Evolutionary conservation across 1,140 invertebrate genomes (phyloP), one percentile per base, ranked within the genome.

Genomic region (Drosophila athabasca): DNA sequence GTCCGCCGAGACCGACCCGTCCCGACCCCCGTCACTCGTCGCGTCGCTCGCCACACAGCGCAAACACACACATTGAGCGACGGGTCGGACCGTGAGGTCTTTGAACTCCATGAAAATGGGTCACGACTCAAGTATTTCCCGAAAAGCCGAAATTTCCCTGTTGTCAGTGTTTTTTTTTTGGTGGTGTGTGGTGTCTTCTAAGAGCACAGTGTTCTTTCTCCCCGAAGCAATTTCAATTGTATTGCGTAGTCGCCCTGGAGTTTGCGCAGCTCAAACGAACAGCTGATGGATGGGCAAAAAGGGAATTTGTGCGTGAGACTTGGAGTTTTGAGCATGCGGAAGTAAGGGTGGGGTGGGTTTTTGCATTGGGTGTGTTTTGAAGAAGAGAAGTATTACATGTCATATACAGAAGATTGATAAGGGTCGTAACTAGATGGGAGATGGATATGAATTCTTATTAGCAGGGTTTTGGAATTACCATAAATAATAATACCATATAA

Each of bases 51-150:
- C 31, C 9, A n/a, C 17, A 13, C 17, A 13, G n/a, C 44, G 55
- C 24, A 35, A 39, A 26, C 59, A 29, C 29, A 9, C 59, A 29
- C 29, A 9, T 41, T 50, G 45, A 24, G 45, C 46, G 45, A 17
- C 52, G 31, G 31, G 29, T 22, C 53, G 53, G 17, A 17, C 59
- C 9, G 13, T 43, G 54, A 77, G 81, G 81, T 85, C 81, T 85
- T 85, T 85, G 81, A 85, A 85, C 81, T 87, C 75, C 67, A 45
- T n/a, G 62, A 81, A 85, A 85, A 85, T 87, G 70, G 83, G 82
- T 87, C 83, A 85, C 64, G 62, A 68, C 68, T 70, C 61, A 71
- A 62, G 58, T 50, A 60, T 78, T 81, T 78, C 59, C 50, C 44
- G 11, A 39, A 39, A 59, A 60, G 41, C 26, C 49, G 43, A 75